phyloP scores from a whole-genome alignment of 2,888 invertebrate species.

The Acanthoscelides obtectus region DNA sequence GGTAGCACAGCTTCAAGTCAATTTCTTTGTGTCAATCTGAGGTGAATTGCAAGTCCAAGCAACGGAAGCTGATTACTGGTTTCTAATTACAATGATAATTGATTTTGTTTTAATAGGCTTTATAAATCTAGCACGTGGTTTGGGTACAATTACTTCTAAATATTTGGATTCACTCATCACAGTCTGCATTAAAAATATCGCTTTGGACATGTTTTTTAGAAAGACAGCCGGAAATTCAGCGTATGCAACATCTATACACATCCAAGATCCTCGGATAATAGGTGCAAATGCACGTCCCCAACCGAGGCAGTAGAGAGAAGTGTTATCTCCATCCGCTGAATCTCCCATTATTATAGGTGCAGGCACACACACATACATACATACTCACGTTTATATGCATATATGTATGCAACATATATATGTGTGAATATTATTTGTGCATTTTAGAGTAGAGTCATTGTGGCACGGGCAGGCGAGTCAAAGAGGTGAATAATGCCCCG shows the following conservation, averaged over 20 bases:
- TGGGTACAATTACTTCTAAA: too few relatives aligned
- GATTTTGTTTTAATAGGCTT: too few relatives aligned
- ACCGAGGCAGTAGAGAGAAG: background rate
- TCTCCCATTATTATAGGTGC: constrained; percentile 10
- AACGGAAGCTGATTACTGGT: too few relatives aligned
- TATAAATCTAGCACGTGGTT: too few relatives aligned
- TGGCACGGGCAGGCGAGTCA: constrained; percentile 4
- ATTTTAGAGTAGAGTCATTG: constrained; percentile 17
- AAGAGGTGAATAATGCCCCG: constrained; percentile 21
- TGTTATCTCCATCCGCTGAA: background rate
- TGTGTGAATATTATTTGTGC: constrained; percentile 18
- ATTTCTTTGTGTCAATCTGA: too few relatives aligned
- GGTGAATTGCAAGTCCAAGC: too few relatives aligned
- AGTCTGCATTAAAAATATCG: background rate
- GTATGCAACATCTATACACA: background rate
- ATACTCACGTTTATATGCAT: background rate
- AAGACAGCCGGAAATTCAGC: background rate
- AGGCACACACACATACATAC: background rate
- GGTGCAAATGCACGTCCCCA: background rate
- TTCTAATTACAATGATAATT: too few relatives aligned
- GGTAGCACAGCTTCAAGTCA: too few relatives aligned
- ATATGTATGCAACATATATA: background rate
- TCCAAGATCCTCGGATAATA: background rate
- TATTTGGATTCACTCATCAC: too few relatives aligned
- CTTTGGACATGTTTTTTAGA: background rate